Conservation (phyloP, 1,140 invertebrate genomes). For the Mizuhopecten yessoensis region DNA sequence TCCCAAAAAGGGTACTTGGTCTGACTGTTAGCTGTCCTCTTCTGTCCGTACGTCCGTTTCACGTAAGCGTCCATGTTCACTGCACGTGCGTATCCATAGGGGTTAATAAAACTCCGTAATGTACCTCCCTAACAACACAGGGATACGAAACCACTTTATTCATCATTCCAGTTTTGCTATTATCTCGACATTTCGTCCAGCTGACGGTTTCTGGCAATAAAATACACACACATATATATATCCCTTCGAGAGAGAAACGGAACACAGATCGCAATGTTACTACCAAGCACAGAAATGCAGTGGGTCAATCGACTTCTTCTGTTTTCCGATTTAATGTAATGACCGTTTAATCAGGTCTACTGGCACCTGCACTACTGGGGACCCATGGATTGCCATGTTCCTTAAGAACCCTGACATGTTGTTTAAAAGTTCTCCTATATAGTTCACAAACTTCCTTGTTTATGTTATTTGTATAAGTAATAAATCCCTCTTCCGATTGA, state of each 20-base stretch:
- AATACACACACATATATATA: not conserved
- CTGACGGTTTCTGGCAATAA: not conserved
- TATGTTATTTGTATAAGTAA: not conserved
- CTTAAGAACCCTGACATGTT: not conserved
- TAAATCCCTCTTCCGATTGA: not conserved
- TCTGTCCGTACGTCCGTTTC: slow-evolving; percentile 30
- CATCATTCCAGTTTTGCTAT: not conserved
- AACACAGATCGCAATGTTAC: not conserved
- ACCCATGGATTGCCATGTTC: not conserved
- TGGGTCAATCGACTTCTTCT: not conserved
- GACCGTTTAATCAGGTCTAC: not conserved
- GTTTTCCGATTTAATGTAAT: not conserved
- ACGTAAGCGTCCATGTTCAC: slow-evolving; percentile 31
- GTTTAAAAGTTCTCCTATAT: not conserved
- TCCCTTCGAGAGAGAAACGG: not conserved
- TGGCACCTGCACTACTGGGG: not conserved
- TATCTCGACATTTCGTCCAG: not conserved
- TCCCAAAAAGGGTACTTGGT: slow-evolving; percentile 6
- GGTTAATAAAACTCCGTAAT: not conserved
- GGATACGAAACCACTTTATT: not conserved
- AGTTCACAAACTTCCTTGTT: slow-evolving; percentile 13
- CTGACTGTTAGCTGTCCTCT: not conserved
- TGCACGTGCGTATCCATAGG: not conserved
- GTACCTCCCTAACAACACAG: not conserved
- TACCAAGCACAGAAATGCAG: not conserved